A percentile compares a stretch with the other conserved stretches of the same genome.
phyloP scores from a whole-genome alignment of 2,797 vertebrate genomes.

The Amazona finschi region DNA sequence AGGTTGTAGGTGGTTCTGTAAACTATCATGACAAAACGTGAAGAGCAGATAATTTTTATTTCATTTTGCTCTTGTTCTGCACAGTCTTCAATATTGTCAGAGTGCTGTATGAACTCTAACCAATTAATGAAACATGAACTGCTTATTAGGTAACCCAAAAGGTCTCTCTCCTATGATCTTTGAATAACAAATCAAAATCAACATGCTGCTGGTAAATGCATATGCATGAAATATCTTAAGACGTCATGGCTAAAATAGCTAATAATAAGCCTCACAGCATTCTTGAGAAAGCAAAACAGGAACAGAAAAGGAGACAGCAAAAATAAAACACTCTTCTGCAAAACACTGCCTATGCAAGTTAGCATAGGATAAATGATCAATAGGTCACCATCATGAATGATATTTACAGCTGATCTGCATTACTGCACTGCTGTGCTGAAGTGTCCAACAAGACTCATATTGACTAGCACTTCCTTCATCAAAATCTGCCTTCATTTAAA shows the following conservation, averaged over 20 bases:
- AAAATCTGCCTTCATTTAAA: slow-evolving; percentile 38
- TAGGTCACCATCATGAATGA: slow-evolving; percentile 3
- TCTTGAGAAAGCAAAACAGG: slow-evolving; percentile 26
- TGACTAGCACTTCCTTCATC: slow-evolving; percentile 37
- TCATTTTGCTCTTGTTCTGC: slow-evolving; percentile 56
- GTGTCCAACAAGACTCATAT: not conserved
- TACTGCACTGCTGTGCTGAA: slow-evolving; percentile 28
- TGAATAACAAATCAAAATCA: slow-evolving; percentile 61
- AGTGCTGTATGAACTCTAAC: slow-evolving; percentile 52
- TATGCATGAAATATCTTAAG: slow-evolving; percentile 50
- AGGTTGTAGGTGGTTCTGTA: slow-evolving; percentile 40
- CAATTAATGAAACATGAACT: slow-evolving; percentile 66
- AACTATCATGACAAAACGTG: slow-evolving; percentile 17
- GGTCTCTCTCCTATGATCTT: slow-evolving; percentile 10
- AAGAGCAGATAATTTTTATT: slow-evolving; percentile 59
- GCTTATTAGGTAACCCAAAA: slow-evolving; percentile 61
- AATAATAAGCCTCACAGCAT: slow-evolving; percentile 15
- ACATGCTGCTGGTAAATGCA: slow-evolving; percentile 24
- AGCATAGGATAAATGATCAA: slow-evolving; percentile 14
- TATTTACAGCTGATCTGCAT: slow-evolving; percentile 53
- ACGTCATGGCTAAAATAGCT: slow-evolving; percentile 34
- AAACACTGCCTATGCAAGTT: slow-evolving; percentile 13
- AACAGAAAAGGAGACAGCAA: slow-evolving; percentile 17
- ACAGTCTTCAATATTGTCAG: slow-evolving; percentile 45
- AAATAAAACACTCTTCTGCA: slow-evolving; percentile 12